Evolutionary conservation across 1,140 invertebrate species (phyloP).

Genomic region (Triops cancriformis): DNA sequence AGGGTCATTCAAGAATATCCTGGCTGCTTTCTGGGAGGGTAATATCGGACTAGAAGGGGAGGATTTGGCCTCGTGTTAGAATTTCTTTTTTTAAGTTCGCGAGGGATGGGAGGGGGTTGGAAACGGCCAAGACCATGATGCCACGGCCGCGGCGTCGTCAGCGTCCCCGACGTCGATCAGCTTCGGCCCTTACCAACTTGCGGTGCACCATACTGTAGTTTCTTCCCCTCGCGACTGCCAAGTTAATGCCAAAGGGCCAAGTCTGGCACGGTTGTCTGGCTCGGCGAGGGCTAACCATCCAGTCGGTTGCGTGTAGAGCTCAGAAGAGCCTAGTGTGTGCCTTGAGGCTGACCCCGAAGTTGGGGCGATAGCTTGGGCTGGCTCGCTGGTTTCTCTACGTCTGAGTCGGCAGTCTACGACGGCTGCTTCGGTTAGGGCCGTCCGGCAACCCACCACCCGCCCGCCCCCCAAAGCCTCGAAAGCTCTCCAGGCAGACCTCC

Average conservation of each 20-base stretch:
- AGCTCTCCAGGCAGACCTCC: too few relatives aligned
- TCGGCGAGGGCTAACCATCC: background rate
- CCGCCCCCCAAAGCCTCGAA: background rate
- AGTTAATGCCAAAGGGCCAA: background rate
- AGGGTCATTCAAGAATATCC: slow-evolving; percentile 4
- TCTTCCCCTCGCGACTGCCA: background rate
- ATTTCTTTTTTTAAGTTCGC: background rate
- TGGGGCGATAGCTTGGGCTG: background rate
- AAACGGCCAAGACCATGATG: background rate
- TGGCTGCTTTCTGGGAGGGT: background rate
- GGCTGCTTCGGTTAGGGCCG: background rate
- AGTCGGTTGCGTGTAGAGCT: background rate
- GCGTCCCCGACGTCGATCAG: background rate
- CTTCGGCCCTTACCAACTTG: background rate
- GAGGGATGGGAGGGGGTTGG: background rate
- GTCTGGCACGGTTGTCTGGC: background rate
- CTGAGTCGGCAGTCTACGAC: background rate
- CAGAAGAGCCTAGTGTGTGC: background rate
- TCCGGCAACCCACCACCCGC: background rate
- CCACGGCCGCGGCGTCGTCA: background rate
- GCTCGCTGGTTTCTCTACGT: background rate
- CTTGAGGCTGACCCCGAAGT: slow-evolving; percentile 3
- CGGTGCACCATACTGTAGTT: background rate
- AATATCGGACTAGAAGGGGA: background rate
- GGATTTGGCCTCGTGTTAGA: background rate